These are phyloP conservation scores for Trochalopteron elliotii DNA, from an alignment of 2,113 vertebrate genomes.

Conservation along the genomic window DNA sequence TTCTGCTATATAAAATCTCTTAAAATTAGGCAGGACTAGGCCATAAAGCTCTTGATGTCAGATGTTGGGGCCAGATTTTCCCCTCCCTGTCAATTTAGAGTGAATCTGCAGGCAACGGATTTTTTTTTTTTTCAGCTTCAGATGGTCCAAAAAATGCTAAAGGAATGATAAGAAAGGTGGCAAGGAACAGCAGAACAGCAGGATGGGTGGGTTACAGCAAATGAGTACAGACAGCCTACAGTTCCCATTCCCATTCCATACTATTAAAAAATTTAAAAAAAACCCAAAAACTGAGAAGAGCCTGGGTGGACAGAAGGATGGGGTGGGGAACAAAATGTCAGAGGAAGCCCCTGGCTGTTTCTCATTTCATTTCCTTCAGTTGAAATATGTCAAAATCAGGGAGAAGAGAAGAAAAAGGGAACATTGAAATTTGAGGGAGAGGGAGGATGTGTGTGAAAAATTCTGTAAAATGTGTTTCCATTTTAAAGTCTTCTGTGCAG, in stretches of 20 bases:
- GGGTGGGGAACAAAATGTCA: slow-evolving; percentile 57
- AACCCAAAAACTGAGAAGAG: background rate
- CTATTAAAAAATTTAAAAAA: background rate
- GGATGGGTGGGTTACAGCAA: background rate
- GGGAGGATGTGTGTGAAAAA: slow-evolving; percentile 30
- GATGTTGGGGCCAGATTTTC: background rate
- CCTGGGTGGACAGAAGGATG: slow-evolving; percentile 4
- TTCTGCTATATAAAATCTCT: slow-evolving; percentile 18
- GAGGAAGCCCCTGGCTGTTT: slow-evolving; percentile 58
- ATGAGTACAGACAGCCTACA: background rate
- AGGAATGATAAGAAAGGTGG: background rate
- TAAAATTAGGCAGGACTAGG: slow-evolving; percentile 40
- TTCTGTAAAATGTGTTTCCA: slow-evolving; percentile 32
- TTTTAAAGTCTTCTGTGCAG: background rate
- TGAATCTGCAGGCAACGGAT: background rate
- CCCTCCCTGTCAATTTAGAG: background rate
- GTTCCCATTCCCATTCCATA: background rate
- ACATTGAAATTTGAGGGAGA: slow-evolving; percentile 30
- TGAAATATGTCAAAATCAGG: slow-evolving; percentile 18
- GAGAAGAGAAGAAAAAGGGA: slow-evolving; percentile 40
- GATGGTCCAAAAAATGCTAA: background rate
- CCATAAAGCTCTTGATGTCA: slow-evolving; percentile 40
- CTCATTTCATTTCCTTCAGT: slow-evolving; percentile 35
- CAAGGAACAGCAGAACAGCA: background rate
- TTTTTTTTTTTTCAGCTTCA: background rate